A percentile compares a stretch with the other conserved stretches of the same genome.
Evolutionary conservation across 2,888 invertebrate genomes (phyloP).

Genomic region (Acheta domesticus): DNA sequence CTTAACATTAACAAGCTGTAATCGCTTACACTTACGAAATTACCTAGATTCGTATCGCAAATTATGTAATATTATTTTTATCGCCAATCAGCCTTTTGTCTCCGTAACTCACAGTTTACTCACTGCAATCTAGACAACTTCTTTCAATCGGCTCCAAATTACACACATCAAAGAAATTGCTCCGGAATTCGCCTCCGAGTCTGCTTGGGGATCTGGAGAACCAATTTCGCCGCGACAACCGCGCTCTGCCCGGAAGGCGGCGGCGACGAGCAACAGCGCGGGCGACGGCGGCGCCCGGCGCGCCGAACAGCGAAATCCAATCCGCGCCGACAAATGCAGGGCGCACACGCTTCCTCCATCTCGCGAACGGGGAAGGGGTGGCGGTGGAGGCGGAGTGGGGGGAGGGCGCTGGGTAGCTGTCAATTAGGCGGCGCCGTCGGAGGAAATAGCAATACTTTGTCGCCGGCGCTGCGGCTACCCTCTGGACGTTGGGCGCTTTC

Average conservation of each 20-base stretch:
- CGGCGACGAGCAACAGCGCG: background rate
- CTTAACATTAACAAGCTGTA: too few relatives aligned
- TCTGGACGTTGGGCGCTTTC: too few relatives aligned
- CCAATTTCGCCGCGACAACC: background rate
- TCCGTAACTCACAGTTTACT: too few relatives aligned
- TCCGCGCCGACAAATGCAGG: background rate
- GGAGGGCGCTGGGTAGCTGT: background rate
- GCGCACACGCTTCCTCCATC: constrained; percentile 5
- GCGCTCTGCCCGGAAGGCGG: background rate
- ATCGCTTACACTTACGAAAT: too few relatives aligned
- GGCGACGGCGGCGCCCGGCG: background rate
- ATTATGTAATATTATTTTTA: too few relatives aligned
- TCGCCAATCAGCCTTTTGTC: too few relatives aligned
- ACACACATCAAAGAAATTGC: too few relatives aligned
- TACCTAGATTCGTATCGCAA: too few relatives aligned
- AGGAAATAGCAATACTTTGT: background rate
- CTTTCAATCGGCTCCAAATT: too few relatives aligned
- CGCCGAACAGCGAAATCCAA: background rate
- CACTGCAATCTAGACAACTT: too few relatives aligned
- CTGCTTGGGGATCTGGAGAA: background rate
- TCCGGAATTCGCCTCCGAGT: background rate
- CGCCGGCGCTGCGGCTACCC: background rate
- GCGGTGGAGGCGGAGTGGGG: too few relatives aligned
- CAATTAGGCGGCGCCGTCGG: background rate
- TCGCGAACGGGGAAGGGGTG: background rate